Conservation (phyloP, 2,888 invertebrate genomes). For the Lasioglossum morio region DNA sequence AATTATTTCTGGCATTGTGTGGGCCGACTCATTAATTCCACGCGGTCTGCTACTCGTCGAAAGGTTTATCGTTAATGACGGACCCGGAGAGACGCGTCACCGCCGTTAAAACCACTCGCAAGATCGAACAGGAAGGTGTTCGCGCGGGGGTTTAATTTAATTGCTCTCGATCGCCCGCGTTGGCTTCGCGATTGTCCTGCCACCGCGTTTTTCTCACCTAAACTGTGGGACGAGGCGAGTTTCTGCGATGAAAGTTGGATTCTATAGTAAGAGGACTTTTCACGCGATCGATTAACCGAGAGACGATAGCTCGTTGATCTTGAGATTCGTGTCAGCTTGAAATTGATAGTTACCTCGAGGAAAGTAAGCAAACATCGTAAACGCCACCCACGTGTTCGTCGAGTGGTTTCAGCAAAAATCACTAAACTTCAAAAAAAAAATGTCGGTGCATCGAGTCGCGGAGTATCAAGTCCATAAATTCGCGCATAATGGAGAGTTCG, state of each 20-base stretch:
- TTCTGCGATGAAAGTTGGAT: neutral
- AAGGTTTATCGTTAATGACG: constrained; percentile 51
- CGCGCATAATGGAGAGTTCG: neutral
- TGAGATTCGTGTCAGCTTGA: neutral
- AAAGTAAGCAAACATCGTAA: neutral
- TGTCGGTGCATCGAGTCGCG: neutral
- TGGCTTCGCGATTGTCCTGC: constrained; percentile 1
- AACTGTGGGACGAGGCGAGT: neutral
- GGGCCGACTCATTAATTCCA: constrained; percentile 68
- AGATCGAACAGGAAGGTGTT: neutral
- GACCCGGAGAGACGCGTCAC: constrained; percentile 24
- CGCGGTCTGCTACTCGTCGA: constrained; percentile 48
- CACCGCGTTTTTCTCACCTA: neutral
- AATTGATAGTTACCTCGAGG: neutral
- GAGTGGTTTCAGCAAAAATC: too few species aligned
- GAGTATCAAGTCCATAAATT: neutral
- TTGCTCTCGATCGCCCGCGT: constrained; percentile 6
- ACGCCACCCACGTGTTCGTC: too few species aligned
- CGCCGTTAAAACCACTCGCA: constrained; percentile 31
- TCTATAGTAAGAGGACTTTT: neutral
- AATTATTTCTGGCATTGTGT: constrained; percentile 65
- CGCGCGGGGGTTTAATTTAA: constrained; percentile 9
- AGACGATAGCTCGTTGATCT: neutral
- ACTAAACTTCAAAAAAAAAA: neutral
- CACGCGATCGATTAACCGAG: neutral